These are phyloP conservation scores for Ivindomyrus marchei DNA, from an alignment of 2,113 vertebrate genomes.

Conservation along the genomic window DNA sequence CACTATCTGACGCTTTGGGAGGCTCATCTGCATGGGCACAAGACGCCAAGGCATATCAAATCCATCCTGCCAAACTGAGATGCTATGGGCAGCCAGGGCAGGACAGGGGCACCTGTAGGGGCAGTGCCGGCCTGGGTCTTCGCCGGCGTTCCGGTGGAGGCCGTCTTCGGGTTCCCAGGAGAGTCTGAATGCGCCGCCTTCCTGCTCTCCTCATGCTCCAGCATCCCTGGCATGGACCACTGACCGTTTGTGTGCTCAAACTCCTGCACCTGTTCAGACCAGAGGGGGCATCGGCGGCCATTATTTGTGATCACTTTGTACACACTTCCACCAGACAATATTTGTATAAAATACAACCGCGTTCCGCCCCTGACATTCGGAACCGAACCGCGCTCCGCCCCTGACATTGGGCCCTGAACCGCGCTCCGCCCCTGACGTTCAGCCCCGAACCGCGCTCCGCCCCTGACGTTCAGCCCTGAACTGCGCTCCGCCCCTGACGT, in stretches of 20 bases:
- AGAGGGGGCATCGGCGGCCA: not conserved
- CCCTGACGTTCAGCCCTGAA: too few relatives aligned
- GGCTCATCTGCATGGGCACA: constrained; percentile 43
- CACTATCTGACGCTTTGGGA: constrained; percentile 46
- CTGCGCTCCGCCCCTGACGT: too few relatives aligned
- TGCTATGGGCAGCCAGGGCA: not conserved
- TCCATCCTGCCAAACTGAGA: not conserved
- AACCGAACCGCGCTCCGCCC: too few relatives aligned
- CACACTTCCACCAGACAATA: not conserved
- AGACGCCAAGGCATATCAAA: not conserved
- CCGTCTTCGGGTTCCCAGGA: constrained; percentile 64
- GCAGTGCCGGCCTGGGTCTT: constrained; percentile 92
- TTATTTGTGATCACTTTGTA: not conserved
- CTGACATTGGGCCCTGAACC: too few relatives aligned
- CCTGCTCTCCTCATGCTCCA: constrained; percentile 90
- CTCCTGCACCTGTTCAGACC: constrained; percentile 78
- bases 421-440: too few relatives aligned
- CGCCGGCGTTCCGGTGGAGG: constrained; percentile 84
- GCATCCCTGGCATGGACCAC: constrained; percentile 97
- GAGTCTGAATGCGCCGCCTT: constrained; percentile 65
- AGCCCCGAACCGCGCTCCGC: accelerated
- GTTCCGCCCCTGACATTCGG: too few relatives aligned
- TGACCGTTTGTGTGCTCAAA: constrained; percentile 97
- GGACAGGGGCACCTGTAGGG: constrained; percentile 56
- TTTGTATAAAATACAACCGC: not conserved